Evolutionary conservation across 2,797 vertebrate species (phyloP).

Genomic region (Apogon hyalosoma): DNA sequence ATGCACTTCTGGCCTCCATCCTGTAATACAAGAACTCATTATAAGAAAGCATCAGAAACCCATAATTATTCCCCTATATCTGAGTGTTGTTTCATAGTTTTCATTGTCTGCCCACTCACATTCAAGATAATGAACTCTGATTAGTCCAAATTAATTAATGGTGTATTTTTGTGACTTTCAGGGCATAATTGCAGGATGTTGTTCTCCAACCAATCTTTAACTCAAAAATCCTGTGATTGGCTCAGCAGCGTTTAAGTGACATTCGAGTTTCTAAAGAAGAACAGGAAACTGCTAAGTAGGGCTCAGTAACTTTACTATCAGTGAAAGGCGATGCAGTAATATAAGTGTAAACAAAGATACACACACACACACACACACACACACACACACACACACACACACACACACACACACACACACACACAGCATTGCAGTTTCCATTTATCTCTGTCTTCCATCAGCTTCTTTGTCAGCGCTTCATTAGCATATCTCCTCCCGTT

Average conservation of each 20-base stretch:
- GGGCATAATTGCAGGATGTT: neutral
- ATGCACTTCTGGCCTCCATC: conserved; percentile 80
- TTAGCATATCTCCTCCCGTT: conserved; percentile 71
- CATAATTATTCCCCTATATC: neutral
- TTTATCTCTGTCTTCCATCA: conserved; percentile 57
- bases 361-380: conserved; percentile 21
- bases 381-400: no score
- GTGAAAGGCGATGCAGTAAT: conserved; percentile 31
- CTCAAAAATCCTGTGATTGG: neutral
- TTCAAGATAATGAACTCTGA: conserved; percentile 3
- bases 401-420: no score
- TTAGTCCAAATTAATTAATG: conserved; percentile 18
- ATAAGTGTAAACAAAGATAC: conserved; percentile 18
- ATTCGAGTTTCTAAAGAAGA: neutral
- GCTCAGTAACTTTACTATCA: neutral
- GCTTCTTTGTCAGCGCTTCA: conserved; percentile 53
- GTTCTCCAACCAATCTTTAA: neutral
- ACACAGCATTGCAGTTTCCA: conserved; percentile 6
- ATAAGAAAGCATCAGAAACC: conserved; percentile 6
- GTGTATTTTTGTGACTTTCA: neutral
- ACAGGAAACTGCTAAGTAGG: neutral
- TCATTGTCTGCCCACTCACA: neutral
- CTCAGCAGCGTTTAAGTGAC: conserved; percentile 1
- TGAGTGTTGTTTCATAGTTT: neutral
- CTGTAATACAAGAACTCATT: conserved; percentile 64